Percentiles rank a stretch among this genome's conserved stretches.
These are phyloP conservation scores for Diabrotica balteata DNA, from an alignment of 2,888 invertebrate species.

Conservation along the genomic window DNA sequence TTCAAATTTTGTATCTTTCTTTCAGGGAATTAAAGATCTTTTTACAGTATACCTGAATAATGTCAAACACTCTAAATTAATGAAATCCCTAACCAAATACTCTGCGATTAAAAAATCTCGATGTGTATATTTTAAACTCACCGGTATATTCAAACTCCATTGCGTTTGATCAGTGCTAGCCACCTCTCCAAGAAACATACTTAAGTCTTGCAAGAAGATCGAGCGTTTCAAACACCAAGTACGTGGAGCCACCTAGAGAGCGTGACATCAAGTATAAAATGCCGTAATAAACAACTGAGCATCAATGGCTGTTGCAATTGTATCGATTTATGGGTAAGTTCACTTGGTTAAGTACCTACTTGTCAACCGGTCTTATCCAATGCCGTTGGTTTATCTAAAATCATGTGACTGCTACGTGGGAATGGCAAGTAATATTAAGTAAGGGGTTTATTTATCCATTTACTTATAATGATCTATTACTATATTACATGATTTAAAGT, in stretches of 20 bases:
- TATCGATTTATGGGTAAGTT: constrained; percentile 43
- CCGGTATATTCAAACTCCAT: no score
- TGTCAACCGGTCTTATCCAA: constrained; percentile 48
- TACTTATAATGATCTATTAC: no score
- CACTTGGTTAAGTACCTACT: constrained; percentile 46
- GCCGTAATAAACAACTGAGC: constrained; percentile 51
- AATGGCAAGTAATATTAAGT: constrained; percentile 32
- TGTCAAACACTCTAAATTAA: no score
- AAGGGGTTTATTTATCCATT: neutral
- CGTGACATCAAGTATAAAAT: constrained; percentile 46
- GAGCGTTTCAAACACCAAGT: constrained; percentile 4
- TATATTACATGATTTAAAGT: no score
- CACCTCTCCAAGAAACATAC: no score
- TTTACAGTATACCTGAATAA: no score
- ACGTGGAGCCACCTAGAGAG: constrained; percentile 54
- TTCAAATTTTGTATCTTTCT: no score
- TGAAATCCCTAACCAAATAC: no score
- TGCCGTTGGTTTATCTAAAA: constrained; percentile 38
- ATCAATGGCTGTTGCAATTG: constrained; percentile 54
- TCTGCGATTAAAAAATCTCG: no score
- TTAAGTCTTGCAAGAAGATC: neutral
- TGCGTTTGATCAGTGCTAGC: neutral
- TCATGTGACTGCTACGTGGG: constrained; percentile 51
- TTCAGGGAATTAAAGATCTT: no score
- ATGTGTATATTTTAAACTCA: no score